Evolutionary conservation across 2,797 vertebrate species (phyloP).

Genomic region (Loris lydekkerianus): DNA sequence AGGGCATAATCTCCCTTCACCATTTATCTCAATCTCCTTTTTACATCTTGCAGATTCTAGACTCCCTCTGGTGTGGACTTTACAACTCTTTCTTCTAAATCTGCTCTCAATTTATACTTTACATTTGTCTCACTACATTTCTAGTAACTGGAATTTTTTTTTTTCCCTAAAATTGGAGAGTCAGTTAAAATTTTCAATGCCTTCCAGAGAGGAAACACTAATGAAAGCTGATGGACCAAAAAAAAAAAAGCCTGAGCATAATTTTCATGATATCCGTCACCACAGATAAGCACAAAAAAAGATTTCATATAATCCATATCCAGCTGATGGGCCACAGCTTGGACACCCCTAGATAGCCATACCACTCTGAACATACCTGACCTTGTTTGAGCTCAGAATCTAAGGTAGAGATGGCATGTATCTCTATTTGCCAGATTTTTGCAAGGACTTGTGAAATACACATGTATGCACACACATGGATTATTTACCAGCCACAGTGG

Average conservation of each 20-base stretch:
- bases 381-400: background rate
- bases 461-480: background rate
- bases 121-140: conserved; percentile 12
- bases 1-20: background rate
- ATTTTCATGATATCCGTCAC: too few relatives aligned
- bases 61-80: background rate
- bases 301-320: too few relatives aligned
- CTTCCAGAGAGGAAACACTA: background rate
- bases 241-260: too few relatives aligned
- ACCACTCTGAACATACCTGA: background rate
- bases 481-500: background rate
- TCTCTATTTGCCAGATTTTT: background rate
- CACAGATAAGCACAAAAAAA: too few relatives aligned
- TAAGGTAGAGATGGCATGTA: background rate
- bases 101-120: background rate
- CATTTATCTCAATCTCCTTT: background rate
- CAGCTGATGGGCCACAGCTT: too few relatives aligned
- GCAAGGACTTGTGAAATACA: background rate
- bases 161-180: background rate
- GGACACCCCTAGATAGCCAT: background rate
- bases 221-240: too few relatives aligned
- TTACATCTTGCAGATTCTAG: background rate
- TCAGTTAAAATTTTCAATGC: background rate
- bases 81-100: conserved; percentile 12
- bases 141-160: background rate